These are phyloP conservation scores for Brachystomella parvula DNA, from an alignment of 1,140 invertebrate species.

Conservation along the genomic window DNA sequence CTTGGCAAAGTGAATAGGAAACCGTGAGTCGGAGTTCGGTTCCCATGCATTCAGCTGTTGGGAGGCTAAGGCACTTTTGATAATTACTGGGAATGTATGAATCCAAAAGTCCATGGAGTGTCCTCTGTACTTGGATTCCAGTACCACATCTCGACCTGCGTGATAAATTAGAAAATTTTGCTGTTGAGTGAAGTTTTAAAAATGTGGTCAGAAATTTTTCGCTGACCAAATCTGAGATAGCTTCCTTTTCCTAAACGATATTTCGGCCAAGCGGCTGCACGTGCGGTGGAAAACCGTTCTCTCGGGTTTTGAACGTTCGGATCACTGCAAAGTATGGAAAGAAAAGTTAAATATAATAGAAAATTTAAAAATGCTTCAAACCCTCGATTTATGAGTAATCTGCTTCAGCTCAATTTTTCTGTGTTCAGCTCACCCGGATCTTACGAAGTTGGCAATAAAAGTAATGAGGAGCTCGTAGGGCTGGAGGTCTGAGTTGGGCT, in stretches of 20 bases:
- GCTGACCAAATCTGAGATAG: slow-evolving; percentile 34
- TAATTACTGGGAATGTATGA: slow-evolving; percentile 20
- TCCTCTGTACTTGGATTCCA: slow-evolving; percentile 24
- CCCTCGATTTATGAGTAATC: no score
- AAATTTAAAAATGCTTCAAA: slow-evolving; percentile 9
- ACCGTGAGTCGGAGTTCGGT: not conserved
- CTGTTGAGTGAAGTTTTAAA: not conserved
- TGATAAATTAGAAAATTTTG: slow-evolving; percentile 1
- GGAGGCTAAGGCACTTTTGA: slow-evolving; percentile 17
- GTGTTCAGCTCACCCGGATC: slow-evolving; percentile 25
- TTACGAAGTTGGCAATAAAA: slow-evolving; percentile 31
- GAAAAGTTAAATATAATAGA: not conserved
- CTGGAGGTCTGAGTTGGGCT: slow-evolving; percentile 19
- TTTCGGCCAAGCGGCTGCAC: slow-evolving; percentile 26
- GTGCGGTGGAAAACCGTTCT: slow-evolving; percentile 12
- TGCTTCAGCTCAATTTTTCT: no score
- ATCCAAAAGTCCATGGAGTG: slow-evolving; percentile 25
- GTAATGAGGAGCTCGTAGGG: slow-evolving; percentile 31
- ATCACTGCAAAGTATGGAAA: slow-evolving; percentile 20
- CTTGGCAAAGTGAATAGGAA: not conserved
- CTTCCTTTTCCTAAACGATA: slow-evolving; percentile 21
- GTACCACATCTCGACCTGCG: slow-evolving; percentile 24
- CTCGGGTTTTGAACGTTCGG: slow-evolving; percentile 29
- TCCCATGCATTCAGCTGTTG: not conserved
- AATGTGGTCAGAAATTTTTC: not conserved